Evolutionary conservation across 1,140 invertebrate species (phyloP).

Genomic region (Penaeus indicus): DNA sequence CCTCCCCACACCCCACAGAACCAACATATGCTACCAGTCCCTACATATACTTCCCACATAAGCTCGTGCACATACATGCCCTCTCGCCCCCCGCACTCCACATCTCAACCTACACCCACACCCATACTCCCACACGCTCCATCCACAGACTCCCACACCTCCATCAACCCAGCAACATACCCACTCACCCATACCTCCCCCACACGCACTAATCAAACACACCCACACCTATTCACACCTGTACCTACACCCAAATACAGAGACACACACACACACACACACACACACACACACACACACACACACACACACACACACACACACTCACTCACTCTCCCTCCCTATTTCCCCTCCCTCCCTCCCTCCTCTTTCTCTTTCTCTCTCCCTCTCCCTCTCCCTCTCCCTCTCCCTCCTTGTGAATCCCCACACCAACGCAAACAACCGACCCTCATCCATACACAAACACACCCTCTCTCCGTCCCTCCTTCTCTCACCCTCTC

Average conservation of each 20-base stretch:
- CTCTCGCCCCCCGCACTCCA: too few species aligned
- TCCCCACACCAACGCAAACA: too few species aligned
- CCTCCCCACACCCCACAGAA: too few species aligned
- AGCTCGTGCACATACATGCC: too few species aligned
- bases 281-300: too few species aligned
- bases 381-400: neutral
- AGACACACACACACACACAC: too few species aligned
- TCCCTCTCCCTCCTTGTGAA: neutral
- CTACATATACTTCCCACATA: too few species aligned
- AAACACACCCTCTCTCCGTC: neutral
- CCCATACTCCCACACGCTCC: neutral
- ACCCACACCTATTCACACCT: too few species aligned
- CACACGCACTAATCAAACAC: too few species aligned
- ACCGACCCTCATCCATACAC: neutral
- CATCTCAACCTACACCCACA: conserved; percentile 4
- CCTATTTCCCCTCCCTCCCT: neutral
- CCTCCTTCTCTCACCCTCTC: neutral
- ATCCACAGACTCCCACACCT: neutral
- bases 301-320: neutral
- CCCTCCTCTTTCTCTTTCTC: neutral
- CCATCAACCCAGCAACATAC: neutral
- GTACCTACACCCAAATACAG: too few species aligned
- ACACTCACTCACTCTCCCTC: neutral
- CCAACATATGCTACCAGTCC: too few species aligned
- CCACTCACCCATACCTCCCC: too few species aligned